Conservation (phyloP, 2,888 invertebrate species). For the Teleiodes luculella region DNA sequence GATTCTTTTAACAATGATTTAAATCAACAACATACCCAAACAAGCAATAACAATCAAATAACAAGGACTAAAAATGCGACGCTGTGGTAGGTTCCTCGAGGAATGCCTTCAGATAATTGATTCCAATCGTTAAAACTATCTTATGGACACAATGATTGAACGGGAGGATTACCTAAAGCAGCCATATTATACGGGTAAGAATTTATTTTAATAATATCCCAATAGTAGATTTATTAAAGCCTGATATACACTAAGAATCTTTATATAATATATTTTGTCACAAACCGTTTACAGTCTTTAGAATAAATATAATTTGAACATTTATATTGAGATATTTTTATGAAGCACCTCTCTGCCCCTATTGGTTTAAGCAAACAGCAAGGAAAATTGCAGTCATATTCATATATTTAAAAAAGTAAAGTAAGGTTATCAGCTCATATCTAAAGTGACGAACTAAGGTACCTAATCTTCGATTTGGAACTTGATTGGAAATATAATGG, state of each 20-base stretch:
- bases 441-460: no score
- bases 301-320: no score
- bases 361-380: no score
- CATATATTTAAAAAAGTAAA: neutral
- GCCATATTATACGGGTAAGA: neutral
- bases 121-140: conserved; percentile 32
- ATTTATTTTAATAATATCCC: no score
- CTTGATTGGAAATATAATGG: no score
- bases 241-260: no score
- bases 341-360: no score
- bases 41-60: neutral
- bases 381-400: neutral
- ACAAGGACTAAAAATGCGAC: conserved; percentile 17
- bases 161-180: neutral
- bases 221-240: neutral
- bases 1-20: neutral
- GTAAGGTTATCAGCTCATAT: neutral
- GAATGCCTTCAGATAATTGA: conserved; percentile 29
- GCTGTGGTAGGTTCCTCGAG: conserved; percentile 27
- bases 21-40: neutral
- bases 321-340: no score
- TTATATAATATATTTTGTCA: no score
- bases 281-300: no score
- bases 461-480: no score
- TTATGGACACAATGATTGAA: conserved; percentile 17